phyloP scores from a whole-genome alignment of 30 jellyfish, hydroid and myxozoan genomes.

The Aurelia coerulea region DNA sequence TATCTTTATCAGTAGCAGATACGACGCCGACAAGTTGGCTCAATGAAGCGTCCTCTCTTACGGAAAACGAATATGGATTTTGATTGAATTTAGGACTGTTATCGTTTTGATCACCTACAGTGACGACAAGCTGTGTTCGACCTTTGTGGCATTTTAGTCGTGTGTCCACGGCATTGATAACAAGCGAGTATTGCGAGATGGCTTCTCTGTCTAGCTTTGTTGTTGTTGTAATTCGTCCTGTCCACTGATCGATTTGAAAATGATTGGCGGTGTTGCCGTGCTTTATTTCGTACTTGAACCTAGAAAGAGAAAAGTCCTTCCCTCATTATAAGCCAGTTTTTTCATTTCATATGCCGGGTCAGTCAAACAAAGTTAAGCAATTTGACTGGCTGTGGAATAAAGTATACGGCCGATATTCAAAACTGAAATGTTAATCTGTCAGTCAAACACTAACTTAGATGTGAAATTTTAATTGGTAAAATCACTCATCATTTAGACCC shows the following conservation, averaged over 20 bases:
- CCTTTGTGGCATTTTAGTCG: slow-evolving; percentile 73
- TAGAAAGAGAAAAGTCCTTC: neutral
- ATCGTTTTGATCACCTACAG: slow-evolving; percentile 79
- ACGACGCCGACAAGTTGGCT: slow-evolving; percentile 35
- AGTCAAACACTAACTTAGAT: too few relatives aligned
- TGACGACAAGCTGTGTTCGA: slow-evolving; percentile 49
- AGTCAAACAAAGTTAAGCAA: too few relatives aligned
- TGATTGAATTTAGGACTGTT: slow-evolving; percentile 71
- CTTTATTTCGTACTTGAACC: slow-evolving; percentile 60
- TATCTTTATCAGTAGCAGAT: slow-evolving; percentile 78
- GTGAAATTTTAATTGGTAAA: too few relatives aligned
- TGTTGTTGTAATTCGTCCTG: slow-evolving; percentile 63
- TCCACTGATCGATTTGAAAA: slow-evolving; percentile 54
- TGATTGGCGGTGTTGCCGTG: slow-evolving; percentile 75
- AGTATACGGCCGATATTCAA: too few relatives aligned
- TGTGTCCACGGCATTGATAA: slow-evolving; percentile 74
- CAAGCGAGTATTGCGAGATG: slow-evolving; percentile 56
- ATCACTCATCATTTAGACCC: too few relatives aligned
- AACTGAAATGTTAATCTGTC: too few relatives aligned
- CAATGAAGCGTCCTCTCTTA: slow-evolving; percentile 60
- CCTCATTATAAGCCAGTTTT: neutral
- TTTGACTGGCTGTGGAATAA: too few relatives aligned
- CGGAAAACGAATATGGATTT: slow-evolving; percentile 17
- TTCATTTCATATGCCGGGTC: neutral
- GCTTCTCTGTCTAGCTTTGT: slow-evolving; percentile 65